Percentiles rank a stretch among this genome's conserved stretches.
Conservation (phyloP, 2,888 invertebrate species). For the Torymus aiolomorphi region DNA sequence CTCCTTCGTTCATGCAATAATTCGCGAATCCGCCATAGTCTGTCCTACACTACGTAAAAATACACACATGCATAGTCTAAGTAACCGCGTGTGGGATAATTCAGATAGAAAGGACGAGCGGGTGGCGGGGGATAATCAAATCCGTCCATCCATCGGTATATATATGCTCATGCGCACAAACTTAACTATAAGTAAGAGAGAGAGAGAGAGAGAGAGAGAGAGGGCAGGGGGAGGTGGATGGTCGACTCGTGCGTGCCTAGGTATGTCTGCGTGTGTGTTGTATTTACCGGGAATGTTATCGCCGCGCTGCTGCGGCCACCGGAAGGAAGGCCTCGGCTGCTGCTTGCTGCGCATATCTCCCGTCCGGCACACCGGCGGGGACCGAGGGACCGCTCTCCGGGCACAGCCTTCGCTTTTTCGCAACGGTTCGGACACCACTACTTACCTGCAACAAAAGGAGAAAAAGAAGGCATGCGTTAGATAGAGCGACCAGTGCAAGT, state of each 20-base stretch:
- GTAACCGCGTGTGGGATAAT: slow-evolving; percentile 42
- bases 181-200: not conserved
- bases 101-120: slow-evolving; percentile 14
- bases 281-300: slow-evolving; percentile 79
- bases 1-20: not conserved
- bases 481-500: no score
- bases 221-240: slow-evolving; percentile 10
- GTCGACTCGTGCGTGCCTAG: slow-evolving; percentile 23
- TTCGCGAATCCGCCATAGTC: not conserved
- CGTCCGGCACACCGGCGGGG: slow-evolving; percentile 72
- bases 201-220: not conserved
- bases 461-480: slow-evolving; percentile 29
- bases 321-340: slow-evolving; percentile 83
- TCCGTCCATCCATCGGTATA: no score
- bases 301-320: slow-evolving; percentile 81
- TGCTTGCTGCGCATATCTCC: slow-evolving; percentile 83
- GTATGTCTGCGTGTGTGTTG: slow-evolving; percentile 41
- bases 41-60: no score
- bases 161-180: not conserved
- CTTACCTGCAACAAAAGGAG: slow-evolving; percentile 72
- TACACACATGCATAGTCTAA: no score
- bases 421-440: slow-evolving; percentile 71
- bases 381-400: slow-evolving; percentile 63
- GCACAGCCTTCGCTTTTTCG: slow-evolving; percentile 41
- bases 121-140: slow-evolving; percentile 5